Conservation (phyloP, 2,888 invertebrate genomes). For the Vandiemenella viatica region DNA sequence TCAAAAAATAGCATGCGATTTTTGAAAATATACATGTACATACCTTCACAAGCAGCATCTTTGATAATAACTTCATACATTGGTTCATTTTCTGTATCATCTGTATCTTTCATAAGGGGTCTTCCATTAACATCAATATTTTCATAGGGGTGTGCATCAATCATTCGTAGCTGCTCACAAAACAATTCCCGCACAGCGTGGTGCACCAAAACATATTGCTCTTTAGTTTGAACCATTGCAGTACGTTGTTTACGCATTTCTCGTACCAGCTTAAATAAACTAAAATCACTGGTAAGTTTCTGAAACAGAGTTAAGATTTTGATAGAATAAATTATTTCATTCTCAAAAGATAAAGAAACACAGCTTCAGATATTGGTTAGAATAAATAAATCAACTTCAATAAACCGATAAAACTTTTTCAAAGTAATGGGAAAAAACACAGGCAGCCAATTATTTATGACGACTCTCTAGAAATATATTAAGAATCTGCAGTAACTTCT, state of each 20-base stretch:
- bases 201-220: conserved; percentile 39
- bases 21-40: background rate
- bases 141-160: conserved; percentile 37
- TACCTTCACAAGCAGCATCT: conserved; percentile 17
- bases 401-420: too few relatives aligned
- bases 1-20: background rate
- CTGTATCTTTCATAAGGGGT: conserved; percentile 22
- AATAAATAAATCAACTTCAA: too few relatives aligned
- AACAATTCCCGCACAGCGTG: conserved; percentile 36
- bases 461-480: too few relatives aligned
- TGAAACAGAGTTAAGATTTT: conserved; percentile 21
- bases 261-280: conserved; percentile 33
- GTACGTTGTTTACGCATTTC: conserved; percentile 38
- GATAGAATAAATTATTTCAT: background rate
- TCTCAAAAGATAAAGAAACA: too few relatives aligned
- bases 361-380: too few relatives aligned
- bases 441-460: too few relatives aligned
- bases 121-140: conserved; percentile 31
- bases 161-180: conserved; percentile 34
- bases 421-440: too few relatives aligned
- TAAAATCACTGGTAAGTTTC: conserved; percentile 33
- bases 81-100: conserved; percentile 20
- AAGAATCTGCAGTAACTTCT: too few relatives aligned
- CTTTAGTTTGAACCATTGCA: conserved; percentile 36
- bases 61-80: conserved; percentile 23